phyloP scores from a whole-genome alignment of 2,797 vertebrate genomes.

The Pyrrhura leucotis region DNA sequence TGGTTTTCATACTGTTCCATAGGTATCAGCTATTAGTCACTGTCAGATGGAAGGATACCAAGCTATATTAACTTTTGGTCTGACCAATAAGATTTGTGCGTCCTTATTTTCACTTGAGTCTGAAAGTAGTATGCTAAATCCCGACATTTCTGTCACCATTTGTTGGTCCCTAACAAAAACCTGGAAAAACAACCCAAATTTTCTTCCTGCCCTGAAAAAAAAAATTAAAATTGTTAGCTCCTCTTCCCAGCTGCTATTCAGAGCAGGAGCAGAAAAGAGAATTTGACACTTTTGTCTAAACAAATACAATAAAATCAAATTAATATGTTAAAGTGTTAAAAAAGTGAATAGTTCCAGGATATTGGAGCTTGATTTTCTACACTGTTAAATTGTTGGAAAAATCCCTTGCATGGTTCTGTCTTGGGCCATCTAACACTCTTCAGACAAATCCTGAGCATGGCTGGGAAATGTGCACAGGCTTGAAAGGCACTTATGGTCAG shows the following conservation, averaged over 20 bases:
- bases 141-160: not conserved
- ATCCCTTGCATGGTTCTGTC: not conserved
- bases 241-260: not conserved
- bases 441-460: not conserved
- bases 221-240: fast-evolving
- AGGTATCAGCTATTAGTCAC: not conserved
- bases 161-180: not conserved
- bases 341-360: not conserved
- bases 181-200: not conserved
- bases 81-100: not conserved
- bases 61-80: not conserved
- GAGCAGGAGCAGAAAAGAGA: not conserved
- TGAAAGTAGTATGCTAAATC: not conserved
- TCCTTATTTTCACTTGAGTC: not conserved
- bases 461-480: not conserved
- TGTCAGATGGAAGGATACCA: not conserved
- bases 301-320: not conserved
- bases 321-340: not conserved
- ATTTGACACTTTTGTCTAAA: not conserved
- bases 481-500: not conserved
- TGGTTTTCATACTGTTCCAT: not conserved
- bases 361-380: not conserved
- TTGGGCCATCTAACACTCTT: not conserved
- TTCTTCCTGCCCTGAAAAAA: not conserved
- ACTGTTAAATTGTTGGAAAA: not conserved